Percentiles rank a stretch among this genome's conserved stretches.
Evolutionary conservation across 2,113 vertebrate genomes (phyloP).

Genomic region (Forbesichthys agassizii): DNA sequence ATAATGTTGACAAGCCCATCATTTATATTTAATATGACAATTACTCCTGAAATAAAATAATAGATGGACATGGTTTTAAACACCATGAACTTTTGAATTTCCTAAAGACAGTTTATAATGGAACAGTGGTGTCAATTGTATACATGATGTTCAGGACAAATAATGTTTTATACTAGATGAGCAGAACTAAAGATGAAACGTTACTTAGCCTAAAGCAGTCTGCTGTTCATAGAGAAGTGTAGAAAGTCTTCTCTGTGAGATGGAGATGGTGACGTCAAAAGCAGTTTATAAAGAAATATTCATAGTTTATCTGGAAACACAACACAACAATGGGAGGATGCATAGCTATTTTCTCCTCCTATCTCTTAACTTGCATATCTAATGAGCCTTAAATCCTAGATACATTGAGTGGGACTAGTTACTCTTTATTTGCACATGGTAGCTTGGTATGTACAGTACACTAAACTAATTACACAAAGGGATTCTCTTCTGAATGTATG

Average conservation of each 20-base stretch:
- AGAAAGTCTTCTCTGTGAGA: conserved; percentile 89
- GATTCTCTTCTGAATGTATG: conserved; percentile 52
- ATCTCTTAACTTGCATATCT: conserved; percentile 86
- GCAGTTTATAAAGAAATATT: conserved; percentile 78
- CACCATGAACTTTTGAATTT: conserved; percentile 59
- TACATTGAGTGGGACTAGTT: conserved; percentile 68
- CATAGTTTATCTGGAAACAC: conserved; percentile 82
- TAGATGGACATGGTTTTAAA: conserved; percentile 14
- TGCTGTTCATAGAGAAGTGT: conserved; percentile 87
- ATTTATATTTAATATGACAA: no score
- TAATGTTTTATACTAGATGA: conserved; percentile 87
- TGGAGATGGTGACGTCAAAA: conserved; percentile 91
- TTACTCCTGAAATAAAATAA: neutral
- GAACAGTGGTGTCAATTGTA: conserved; percentile 77
- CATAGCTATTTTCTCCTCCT: conserved; percentile 76
- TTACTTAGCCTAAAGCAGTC: conserved; percentile 87
- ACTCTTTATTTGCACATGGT: conserved; percentile 44
- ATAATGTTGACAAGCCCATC: no score
- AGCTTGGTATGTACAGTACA: conserved; percentile 14
- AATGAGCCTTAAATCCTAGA: conserved; percentile 83
- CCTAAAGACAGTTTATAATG: conserved; percentile 61
- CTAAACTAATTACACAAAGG: conserved; percentile 51
- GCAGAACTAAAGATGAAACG: conserved; percentile 99
- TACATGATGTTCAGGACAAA: conserved; percentile 83
- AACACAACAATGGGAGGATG: conserved; percentile 76